phyloP scores from a whole-genome alignment of 2,113 vertebrate species.

The Cheirogaleus medius region DNA sequence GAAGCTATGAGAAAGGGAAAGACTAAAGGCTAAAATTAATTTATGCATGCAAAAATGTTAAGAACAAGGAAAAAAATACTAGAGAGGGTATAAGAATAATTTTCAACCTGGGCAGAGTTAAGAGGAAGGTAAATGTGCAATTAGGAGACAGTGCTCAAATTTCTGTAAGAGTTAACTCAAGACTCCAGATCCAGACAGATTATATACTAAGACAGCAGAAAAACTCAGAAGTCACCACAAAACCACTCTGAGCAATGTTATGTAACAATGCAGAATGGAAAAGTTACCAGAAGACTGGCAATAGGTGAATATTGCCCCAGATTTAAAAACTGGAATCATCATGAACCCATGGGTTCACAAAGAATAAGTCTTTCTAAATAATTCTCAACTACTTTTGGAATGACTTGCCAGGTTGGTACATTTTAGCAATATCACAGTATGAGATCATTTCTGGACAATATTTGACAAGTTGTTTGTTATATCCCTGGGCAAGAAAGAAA shows the following conservation, averaged over 20 bases:
- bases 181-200: conserved; percentile 29
- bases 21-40: neutral
- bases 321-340: neutral
- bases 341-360: neutral
- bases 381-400: neutral
- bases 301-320: neutral
- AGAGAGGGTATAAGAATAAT: neutral
- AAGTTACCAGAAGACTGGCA: neutral
- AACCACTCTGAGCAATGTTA: neutral
- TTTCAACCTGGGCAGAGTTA: neutral
- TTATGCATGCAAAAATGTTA: neutral
- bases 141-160: neutral
- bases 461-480: neutral
- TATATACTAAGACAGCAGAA: neutral
- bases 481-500: conserved; percentile 5
- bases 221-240: neutral
- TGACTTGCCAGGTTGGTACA: conserved; percentile 4
- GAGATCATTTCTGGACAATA: conserved; percentile 49
- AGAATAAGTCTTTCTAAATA: neutral
- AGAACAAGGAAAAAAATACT: neutral
- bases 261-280: neutral
- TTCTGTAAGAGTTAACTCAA: neutral
- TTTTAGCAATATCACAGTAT: neutral
- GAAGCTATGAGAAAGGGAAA: neutral
- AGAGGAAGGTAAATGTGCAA: neutral